Conservation (phyloP, 2,113 vertebrate genomes). For the Ceuthmochares aereus region DNA sequence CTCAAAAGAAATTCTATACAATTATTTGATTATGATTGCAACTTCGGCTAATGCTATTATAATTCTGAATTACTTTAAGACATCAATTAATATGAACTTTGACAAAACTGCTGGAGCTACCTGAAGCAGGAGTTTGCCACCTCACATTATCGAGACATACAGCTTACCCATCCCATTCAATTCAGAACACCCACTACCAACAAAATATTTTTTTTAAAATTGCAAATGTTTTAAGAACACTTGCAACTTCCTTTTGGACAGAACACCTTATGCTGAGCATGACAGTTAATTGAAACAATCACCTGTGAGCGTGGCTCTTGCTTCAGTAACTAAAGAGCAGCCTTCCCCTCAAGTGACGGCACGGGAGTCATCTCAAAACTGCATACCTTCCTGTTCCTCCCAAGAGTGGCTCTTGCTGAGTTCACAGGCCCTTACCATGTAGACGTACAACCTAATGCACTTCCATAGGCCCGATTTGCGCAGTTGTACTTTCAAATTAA, state of each 20-base stretch:
- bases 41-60: neutral
- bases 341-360: rapidly evolving
- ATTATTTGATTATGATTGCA: neutral
- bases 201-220: neutral
- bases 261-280: neutral
- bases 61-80: neutral
- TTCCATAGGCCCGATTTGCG: neutral
- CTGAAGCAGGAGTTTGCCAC: neutral
- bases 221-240: neutral
- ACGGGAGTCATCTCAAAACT: neutral
- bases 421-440: neutral
- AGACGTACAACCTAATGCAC: rapidly evolving
- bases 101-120: neutral
- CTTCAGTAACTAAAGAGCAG: neutral
- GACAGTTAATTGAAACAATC: neutral
- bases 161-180: neutral
- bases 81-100: neutral
- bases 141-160: neutral
- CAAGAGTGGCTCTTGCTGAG: neutral
- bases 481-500: neutral
- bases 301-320: rapidly evolving
- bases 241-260: neutral
- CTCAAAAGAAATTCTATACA: neutral
- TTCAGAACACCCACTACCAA: neutral
- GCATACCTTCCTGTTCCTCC: rapidly evolving